Evolutionary conservation across 2,113 vertebrate genomes (phyloP).

Genomic region (Formicarius rufipectus): DNA sequence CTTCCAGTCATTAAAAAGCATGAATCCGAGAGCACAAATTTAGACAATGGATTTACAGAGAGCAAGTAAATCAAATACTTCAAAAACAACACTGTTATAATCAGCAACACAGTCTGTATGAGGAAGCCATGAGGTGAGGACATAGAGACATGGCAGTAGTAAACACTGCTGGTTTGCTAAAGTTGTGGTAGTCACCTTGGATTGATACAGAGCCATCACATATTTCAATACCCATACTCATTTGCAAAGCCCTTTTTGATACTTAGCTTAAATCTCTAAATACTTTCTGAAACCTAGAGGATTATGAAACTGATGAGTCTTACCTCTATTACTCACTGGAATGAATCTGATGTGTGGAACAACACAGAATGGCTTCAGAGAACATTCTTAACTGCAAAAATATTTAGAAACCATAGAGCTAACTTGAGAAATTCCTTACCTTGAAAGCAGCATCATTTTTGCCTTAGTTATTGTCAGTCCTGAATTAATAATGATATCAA

Average conservation of each 20-base stretch:
- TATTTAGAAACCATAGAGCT: neutral
- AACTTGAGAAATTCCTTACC: slow-evolving; percentile 74
- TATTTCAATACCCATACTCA: neutral
- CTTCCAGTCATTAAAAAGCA: neutral
- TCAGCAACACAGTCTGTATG: neutral
- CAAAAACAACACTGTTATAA: neutral
- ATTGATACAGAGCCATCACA: neutral
- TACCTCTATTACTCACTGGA: neutral
- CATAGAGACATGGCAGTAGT: neutral
- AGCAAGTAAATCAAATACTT: neutral
- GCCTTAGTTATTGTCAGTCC: slow-evolving; percentile 93
- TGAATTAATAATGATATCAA: slow-evolving; percentile 84
- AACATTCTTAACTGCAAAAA: neutral
- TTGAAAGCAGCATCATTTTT: slow-evolving; percentile 90
- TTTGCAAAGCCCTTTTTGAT: neutral
- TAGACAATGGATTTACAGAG: neutral
- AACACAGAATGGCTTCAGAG: neutral
- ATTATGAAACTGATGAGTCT: slow-evolving; percentile 6
- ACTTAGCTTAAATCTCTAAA: neutral
- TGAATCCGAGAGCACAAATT: neutral
- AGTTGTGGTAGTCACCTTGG: neutral
- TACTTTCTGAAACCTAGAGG: neutral
- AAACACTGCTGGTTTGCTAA: neutral
- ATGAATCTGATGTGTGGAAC: neutral
- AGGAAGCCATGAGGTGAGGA: neutral